Evolutionary conservation across 1,140 invertebrate genomes (phyloP), one percentile per base, ranked within the genome.

Genomic region (Atta cephalotes): DNA sequence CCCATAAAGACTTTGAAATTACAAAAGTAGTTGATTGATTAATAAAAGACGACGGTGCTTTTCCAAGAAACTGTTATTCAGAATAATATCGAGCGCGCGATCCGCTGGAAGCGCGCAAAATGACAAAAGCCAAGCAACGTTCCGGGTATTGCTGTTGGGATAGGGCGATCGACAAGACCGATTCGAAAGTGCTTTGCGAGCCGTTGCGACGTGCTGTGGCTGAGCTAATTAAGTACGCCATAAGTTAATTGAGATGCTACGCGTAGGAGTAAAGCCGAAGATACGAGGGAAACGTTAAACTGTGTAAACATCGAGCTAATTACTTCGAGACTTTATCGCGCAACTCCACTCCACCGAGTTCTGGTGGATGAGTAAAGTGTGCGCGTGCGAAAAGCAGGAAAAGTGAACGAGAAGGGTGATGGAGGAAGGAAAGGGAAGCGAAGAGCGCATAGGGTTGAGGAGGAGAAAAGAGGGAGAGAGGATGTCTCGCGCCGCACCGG

Each of bases 231-330:
- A 91, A 90, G 85, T 90, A 72, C 89, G 79, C 76, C 89, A 78
- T 91, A 91, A 90, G 85, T 90, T 91, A 89, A 91, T 91, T 89
- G 87, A 89, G 89, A 84, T 84, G 56, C 62, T n/a, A 63, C 58
- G 76, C 81, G 89, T 88, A 87, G 87, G 85, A 88, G 71, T 72
- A 87, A 82, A 91, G 63, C 66, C 79, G 85, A 87, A 92, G 90
- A 92, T 90, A 88, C 88, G 74, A 86, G 89, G 71, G 84, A 87
- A 92, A 92, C 85, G 88, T 85, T 90, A 90, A 91, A 91, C 89
- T 92, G 91, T 90, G 87, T 91, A 92, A 91, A 90, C 88, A 91
- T 90, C 79, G 88, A 85, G 81, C 91, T 91, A 91, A 91, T 91
- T 90, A 91, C 90, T 89, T 87, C 62, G 87, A 85, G 90, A 87